A percentile compares a stretch with the other conserved stretches of the same genome.
phyloP scores from a whole-genome alignment of 2,113 vertebrate genomes.

The Stegostoma tigrinum region DNA sequence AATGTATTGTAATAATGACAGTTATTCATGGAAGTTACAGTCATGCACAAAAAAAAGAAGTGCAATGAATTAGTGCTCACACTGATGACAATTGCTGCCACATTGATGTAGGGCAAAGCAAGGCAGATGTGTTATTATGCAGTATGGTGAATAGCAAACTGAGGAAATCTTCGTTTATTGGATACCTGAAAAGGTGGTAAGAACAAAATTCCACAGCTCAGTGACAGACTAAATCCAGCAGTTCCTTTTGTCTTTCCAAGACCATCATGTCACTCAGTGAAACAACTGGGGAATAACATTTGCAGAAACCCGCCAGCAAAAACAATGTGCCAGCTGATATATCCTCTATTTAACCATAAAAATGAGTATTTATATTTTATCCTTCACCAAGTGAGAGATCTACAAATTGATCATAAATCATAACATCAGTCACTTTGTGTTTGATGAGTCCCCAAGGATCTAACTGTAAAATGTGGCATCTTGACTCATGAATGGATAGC shows the following conservation, averaged over 20 bases:
- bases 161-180: not conserved
- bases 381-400: not conserved
- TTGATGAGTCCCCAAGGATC: not conserved
- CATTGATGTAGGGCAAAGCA: not conserved
- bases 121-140: not conserved
- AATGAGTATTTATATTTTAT: not conserved
- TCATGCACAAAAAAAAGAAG: too few relatives aligned
- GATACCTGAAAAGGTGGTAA: not conserved
- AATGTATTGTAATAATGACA: not conserved
- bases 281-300: not conserved
- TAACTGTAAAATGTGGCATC: too few relatives aligned
- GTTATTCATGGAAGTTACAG: not conserved
- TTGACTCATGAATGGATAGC: not conserved
- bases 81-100: not conserved
- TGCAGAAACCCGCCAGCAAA: not conserved
- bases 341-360: not conserved
- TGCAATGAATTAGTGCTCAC: not conserved
- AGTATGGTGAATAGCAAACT: not conserved
- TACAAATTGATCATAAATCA: constrained; percentile 19
- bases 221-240: not conserved
- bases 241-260: not conserved
- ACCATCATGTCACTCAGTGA: not conserved
- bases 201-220: not conserved
- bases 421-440: not conserved
- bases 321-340: not conserved